Base-by-base conservation (phyloP, 2,888 invertebrate species). In the Nymphalis urticae region DNA sequence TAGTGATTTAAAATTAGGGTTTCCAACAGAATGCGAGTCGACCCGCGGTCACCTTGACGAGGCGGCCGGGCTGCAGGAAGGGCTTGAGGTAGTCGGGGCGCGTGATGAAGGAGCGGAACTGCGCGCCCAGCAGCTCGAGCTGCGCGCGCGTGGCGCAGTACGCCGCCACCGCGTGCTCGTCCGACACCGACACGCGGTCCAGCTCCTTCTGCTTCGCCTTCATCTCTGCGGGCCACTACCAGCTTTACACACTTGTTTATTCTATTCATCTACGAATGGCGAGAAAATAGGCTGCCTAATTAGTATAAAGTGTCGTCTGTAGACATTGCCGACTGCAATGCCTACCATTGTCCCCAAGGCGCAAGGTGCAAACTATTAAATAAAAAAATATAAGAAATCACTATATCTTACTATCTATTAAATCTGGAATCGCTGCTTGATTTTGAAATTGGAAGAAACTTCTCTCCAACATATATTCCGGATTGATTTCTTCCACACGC, bases 391-490 rank as follows among this genome's bases (percentile, higher is more conserved):
- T 21, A 48, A 7, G 42, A 63, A 6, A 7, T 47, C 27, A 51
- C n/a, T 21, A 16, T 10, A 62, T 93, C 95, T 93, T 90, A 97
- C 98, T 95, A 74, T 97, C 95, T 80, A 96, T 95, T 17, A 99
- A 94, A 56, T 95, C 95, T 0, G 99, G 99, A 80, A 99, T 97
- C 19, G 96, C 95, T 0, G 98, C 95, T 89, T 98, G 99, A 91
- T 99, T 99, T 92, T 99, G 99, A 83, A 99, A 99, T 89, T 99
- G 99, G 89, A 96, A 98, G 92, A 99, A 99, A 77, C 98, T 98
- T 73, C 98, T 94, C 83, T 99, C 99, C 82, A 99, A 93, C 98
- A 99, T 99, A 83, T 98, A 99, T 86, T 99, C 99, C 0, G 99
- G 99, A 92, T 99, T 99, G 66, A 99, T 99, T 92, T 99, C 99